Percentiles rank a stretch among this genome's conserved stretches.
phyloP scores from a whole-genome alignment of 2,888 invertebrate species.

The Leptogaster cylindrica region DNA sequence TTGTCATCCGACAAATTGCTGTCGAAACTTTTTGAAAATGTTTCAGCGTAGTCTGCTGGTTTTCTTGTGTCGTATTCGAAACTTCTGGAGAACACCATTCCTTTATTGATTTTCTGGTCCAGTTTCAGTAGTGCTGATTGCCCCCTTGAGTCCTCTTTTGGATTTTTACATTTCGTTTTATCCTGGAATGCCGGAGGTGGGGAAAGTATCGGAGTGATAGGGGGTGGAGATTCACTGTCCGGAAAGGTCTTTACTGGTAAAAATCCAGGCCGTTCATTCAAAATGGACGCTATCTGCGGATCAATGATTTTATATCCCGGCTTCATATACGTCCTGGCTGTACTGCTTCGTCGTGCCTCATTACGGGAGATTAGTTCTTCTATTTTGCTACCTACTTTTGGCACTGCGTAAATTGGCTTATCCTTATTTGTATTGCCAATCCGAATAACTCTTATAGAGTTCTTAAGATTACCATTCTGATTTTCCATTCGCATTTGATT shows the following conservation, averaged over 20 bases:
- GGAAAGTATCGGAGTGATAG: constrained; percentile 73
- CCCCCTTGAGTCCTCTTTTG: constrained; percentile 51
- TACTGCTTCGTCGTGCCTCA: constrained; percentile 53
- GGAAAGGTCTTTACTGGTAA: constrained; percentile 58
- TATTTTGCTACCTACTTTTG: constrained; percentile 57
- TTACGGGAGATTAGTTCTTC: constrained; percentile 61
- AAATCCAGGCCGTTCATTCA: constrained; percentile 61
- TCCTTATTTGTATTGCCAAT: constrained; percentile 52
- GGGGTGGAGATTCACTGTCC: constrained; percentile 66
- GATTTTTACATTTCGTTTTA: constrained; percentile 53
- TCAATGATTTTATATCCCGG: constrained; percentile 59
- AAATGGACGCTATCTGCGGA: constrained; percentile 58
- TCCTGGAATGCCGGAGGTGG: constrained; percentile 76
- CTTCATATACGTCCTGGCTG: constrained; percentile 51
- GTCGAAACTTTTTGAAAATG: constrained; percentile 62
- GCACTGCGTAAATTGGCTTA: constrained; percentile 50
- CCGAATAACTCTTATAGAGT: constrained; percentile 54
- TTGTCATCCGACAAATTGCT: constrained; percentile 56
- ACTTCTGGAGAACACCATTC: constrained; percentile 62
- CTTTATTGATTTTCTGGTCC: constrained; percentile 52
- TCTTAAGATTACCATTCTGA: constrained; percentile 53
- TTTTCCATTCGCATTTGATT: constrained; percentile 51
- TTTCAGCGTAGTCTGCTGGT: constrained; percentile 57
- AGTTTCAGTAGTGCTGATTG: constrained; percentile 48
- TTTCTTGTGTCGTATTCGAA: constrained; percentile 61